A percentile compares a stretch with the other conserved stretches of the same genome.
Conservation (phyloP, 2,113 vertebrate species). For the Orycteropus afer region DNA sequence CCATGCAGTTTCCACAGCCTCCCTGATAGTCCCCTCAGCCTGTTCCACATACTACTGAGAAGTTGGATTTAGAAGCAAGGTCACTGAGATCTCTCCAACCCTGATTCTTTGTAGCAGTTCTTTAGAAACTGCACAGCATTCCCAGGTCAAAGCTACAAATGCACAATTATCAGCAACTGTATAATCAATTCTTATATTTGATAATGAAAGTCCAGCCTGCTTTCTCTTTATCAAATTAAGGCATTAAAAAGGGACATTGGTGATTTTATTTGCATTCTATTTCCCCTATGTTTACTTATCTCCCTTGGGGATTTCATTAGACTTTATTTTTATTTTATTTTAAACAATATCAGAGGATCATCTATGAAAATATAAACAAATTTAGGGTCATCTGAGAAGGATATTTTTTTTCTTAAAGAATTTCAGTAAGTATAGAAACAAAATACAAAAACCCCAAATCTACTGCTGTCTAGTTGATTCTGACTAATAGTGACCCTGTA, state of each 20-base stretch:
- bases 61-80: constrained; percentile 50
- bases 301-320: background rate
- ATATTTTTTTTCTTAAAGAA: background rate
- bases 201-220: background rate
- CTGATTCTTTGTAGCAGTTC: background rate
- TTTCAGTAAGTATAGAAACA: background rate
- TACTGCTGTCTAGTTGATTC: no score
- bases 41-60: constrained; percentile 51
- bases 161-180: background rate
- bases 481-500: no score
- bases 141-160: background rate
- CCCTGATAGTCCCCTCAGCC: background rate
- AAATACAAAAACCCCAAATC: no score
- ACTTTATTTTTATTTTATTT: background rate
- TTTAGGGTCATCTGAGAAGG: background rate
- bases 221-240: background rate
- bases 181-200: background rate
- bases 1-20: constrained; percentile 52
- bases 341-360: background rate
- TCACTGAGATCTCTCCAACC: background rate
- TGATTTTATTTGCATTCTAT: background rate
- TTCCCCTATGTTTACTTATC: background rate
- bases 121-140: background rate
- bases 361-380: background rate
- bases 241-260: background rate